Conservation (phyloP, 2,797 vertebrate genomes). For the Pipistrellus pipistrellus region DNA sequence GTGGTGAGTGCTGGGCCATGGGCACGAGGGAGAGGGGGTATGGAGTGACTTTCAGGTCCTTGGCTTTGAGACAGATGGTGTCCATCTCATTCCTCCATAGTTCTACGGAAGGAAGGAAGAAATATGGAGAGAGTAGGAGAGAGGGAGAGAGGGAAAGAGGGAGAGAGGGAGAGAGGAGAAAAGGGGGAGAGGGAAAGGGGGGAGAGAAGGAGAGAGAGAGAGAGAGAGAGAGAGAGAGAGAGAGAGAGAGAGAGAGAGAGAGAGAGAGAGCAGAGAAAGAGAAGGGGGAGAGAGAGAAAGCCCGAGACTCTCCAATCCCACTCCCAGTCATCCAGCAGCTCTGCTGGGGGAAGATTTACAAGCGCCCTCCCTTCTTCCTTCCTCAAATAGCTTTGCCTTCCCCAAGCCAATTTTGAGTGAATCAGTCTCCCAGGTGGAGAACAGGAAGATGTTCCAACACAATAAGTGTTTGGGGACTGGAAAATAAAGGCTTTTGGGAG, state of each 20-base stretch:
- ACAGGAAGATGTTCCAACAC: neutral
- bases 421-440: slow-evolving; percentile 45
- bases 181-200: neutral
- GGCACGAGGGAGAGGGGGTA: neutral
- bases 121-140: neutral
- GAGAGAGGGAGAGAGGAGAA: too few relatives aligned
- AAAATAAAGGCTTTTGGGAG: slow-evolving; percentile 31
- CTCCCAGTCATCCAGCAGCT: neutral
- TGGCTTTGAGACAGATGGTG: neutral
- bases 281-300: neutral
- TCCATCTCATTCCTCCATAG: neutral
- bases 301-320: neutral
- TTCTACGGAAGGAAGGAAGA: neutral
- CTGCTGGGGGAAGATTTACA: neutral
- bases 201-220: too few relatives aligned
- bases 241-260: too few relatives aligned
- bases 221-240: too few relatives aligned
- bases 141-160: neutral
- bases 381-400: neutral
- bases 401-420: neutral
- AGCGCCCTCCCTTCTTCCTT: neutral
- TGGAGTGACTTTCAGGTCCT: too few relatives aligned
- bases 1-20: neutral
- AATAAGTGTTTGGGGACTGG: neutral
- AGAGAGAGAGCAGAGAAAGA: neutral